phyloP scores from a whole-genome alignment of 53 echinoderm and acorn worm species.

The Apostichopus leukothele region DNA sequence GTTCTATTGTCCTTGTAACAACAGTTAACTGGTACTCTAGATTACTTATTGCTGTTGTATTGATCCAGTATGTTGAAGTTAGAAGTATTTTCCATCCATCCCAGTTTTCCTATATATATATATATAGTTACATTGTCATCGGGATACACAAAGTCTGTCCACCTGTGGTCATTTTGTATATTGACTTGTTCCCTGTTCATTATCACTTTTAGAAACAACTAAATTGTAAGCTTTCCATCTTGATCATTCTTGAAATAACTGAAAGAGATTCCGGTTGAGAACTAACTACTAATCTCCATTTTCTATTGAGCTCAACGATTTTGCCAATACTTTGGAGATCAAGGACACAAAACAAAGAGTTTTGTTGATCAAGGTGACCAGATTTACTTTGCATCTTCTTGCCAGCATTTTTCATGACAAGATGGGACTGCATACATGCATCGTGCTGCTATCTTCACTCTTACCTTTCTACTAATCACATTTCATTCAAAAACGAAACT shows the following conservation, averaged over 20 bases:
- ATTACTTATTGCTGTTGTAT: too few relatives aligned
- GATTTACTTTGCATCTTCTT: slow-evolving; percentile 19
- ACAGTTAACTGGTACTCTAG: too few relatives aligned
- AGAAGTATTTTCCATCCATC: background rate
- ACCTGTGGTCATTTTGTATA: too few relatives aligned
- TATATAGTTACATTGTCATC: too few relatives aligned
- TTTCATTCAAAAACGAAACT: background rate
- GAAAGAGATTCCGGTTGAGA: background rate
- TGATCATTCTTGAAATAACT: too few relatives aligned
- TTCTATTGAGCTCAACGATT: slow-evolving; percentile 73
- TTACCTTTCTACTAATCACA: slow-evolving; percentile 7
- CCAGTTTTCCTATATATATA: background rate
- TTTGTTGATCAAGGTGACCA: slow-evolving; percentile 94
- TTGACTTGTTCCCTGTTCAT: too few relatives aligned
- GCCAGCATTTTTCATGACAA: slow-evolving; percentile 29
- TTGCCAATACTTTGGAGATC: slow-evolving; percentile 81
- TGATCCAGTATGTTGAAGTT: background rate
- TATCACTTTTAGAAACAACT: too few relatives aligned
- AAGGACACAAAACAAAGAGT: slow-evolving; percentile 80
- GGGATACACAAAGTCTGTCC: too few relatives aligned
- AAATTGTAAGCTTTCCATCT: too few relatives aligned
- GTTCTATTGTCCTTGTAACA: too few relatives aligned
- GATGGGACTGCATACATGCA: slow-evolving; percentile 39
- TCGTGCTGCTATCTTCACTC: slow-evolving; percentile 13
- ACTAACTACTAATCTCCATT: slow-evolving; percentile 52